Evolutionary conservation across 2,113 vertebrate genomes (phyloP).

Genomic region (Camelus bactrianus): DNA sequence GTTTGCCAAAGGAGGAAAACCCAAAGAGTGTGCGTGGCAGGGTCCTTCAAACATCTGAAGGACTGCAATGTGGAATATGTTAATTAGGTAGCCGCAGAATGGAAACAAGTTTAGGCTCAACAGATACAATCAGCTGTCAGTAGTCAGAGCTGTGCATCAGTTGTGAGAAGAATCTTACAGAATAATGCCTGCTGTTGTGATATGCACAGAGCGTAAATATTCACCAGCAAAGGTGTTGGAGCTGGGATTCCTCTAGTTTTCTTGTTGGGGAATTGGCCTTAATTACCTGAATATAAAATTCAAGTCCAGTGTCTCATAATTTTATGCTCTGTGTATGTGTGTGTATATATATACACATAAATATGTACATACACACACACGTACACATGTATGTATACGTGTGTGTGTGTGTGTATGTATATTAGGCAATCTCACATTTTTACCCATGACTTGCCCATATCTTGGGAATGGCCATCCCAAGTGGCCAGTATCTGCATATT

Average conservation of each 20-base stretch:
- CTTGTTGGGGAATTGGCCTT: not conserved
- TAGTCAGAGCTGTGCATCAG: not conserved
- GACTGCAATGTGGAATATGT: not conserved
- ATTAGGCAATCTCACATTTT: not conserved
- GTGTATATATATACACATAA: no score
- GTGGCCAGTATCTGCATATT: not conserved
- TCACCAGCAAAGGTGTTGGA: not conserved
- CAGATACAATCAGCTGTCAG: not conserved
- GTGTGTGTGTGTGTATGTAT: no score
- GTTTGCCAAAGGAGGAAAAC: not conserved
- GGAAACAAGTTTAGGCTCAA: not conserved
- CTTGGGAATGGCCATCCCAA: not conserved
- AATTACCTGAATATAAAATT: not conserved
- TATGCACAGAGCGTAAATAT: not conserved
- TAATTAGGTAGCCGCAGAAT: not conserved
- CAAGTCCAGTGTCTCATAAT: not conserved
- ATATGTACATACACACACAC: no score
- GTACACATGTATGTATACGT: no score
- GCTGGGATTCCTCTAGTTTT: not conserved
- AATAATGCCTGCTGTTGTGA: not conserved
- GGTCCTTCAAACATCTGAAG: not conserved
- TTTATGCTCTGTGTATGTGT: not conserved
- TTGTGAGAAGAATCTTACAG: not conserved
- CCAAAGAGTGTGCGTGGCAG: not conserved
- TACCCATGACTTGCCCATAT: not conserved